Conservation (phyloP, 2,888 invertebrate genomes). For the Cryptocephalus primarius region DNA sequence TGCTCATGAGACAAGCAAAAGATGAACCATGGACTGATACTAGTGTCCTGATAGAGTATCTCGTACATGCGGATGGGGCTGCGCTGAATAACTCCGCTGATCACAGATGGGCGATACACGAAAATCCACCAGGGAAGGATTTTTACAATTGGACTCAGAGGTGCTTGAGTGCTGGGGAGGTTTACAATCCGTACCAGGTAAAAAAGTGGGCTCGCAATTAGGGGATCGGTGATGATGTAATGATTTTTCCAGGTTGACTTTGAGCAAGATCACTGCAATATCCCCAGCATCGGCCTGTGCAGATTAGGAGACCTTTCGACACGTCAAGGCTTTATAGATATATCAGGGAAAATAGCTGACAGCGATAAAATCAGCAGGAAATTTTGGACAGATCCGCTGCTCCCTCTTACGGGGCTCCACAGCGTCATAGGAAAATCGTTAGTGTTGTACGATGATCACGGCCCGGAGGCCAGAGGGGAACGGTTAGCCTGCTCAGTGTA, state of each 20-base stretch:
- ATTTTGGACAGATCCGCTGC: slow-evolving; percentile 66
- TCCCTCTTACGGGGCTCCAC: slow-evolving; percentile 65
- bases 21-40: slow-evolving; percentile 79
- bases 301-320: slow-evolving; percentile 68
- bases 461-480: slow-evolving; percentile 79
- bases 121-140: slow-evolving; percentile 67
- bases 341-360: slow-evolving; percentile 62
- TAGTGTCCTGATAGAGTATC: slow-evolving; percentile 66
- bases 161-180: slow-evolving; percentile 65
- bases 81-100: slow-evolving; percentile 59
- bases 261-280: slow-evolving; percentile 45
- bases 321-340: slow-evolving; percentile 57
- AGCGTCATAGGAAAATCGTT: slow-evolving; percentile 72
- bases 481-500: slow-evolving; percentile 79
- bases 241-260: slow-evolving; percentile 41
- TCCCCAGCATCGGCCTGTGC: slow-evolving; percentile 49
- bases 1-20: slow-evolving; percentile 69
- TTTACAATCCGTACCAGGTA: slow-evolving; percentile 70
- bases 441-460: slow-evolving; percentile 78
- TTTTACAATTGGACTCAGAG: slow-evolving; percentile 84
- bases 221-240: no score
- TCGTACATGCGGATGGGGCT: slow-evolving; percentile 81
- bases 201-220: no score
- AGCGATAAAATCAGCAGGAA: slow-evolving; percentile 56
- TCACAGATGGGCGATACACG: slow-evolving; percentile 80